These are phyloP conservation scores for Spilarctia lutea DNA, from an alignment of 2,888 invertebrate genomes.

Conservation along the genomic window DNA sequence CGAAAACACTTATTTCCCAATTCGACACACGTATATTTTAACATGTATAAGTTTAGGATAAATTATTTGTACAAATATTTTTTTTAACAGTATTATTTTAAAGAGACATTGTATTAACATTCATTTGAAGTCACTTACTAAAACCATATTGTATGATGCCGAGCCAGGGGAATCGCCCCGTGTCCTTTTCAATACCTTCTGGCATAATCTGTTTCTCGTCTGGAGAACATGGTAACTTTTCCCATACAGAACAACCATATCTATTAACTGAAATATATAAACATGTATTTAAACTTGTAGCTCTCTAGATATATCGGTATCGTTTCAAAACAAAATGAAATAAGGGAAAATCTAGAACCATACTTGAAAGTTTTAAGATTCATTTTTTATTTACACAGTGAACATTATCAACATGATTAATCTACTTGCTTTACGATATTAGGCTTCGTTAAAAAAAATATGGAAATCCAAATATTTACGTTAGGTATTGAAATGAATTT, in stretches of 20 bases:
- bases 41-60: too few species aligned
- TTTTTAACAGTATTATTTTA: too few species aligned
- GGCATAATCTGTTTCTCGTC: conserved; percentile 55
- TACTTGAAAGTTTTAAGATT: not conserved
- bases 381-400: not conserved
- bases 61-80: too few species aligned
- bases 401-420: too few species aligned
- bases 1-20: too few species aligned
- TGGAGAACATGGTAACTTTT: conserved; percentile 54
- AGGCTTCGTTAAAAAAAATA: too few species aligned
- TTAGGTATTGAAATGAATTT: too few species aligned
- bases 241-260: conserved; percentile 48
- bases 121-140: conserved; percentile 56
- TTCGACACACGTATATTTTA: too few species aligned
- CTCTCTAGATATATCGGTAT: not conserved
- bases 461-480: too few species aligned
- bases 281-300: not conserved
- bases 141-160: conserved; percentile 71
- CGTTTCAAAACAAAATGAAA: not conserved
- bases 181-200: conserved; percentile 56
- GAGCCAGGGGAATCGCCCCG: conserved; percentile 72
- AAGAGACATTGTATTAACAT: not conserved
- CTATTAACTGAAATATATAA: conserved; percentile 9
- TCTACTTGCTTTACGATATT: too few species aligned
- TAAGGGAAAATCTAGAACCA: not conserved